phyloP scores from a whole-genome alignment of 2,113 vertebrate species.

The Rhodinocichla rosea region DNA sequence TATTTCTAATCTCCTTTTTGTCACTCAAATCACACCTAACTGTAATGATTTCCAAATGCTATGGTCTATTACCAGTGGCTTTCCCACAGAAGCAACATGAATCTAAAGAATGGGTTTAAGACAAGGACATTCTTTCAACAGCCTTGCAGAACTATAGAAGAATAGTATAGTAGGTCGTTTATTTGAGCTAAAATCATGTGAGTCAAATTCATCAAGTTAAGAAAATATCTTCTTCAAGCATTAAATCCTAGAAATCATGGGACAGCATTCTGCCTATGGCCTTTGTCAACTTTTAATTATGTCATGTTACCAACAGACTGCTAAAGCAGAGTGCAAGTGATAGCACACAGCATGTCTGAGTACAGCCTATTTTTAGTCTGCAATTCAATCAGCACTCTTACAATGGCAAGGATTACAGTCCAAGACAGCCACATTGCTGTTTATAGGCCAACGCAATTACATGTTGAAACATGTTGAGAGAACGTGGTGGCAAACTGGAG shows the following conservation, averaged over 20 bases:
- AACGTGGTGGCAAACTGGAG: neutral
- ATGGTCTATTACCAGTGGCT: neutral
- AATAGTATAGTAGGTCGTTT: neutral
- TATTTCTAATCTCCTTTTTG: slow-evolving; percentile 32
- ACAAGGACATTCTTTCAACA: slow-evolving; percentile 1
- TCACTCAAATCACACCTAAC: slow-evolving; percentile 24
- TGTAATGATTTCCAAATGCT: slow-evolving; percentile 22
- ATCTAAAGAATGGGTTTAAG: neutral
- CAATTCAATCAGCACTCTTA: slow-evolving; percentile 7
- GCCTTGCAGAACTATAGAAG: neutral
- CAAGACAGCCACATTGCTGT: neutral
- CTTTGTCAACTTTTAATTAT: slow-evolving; percentile 16
- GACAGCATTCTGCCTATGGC: neutral
- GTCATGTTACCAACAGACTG: neutral
- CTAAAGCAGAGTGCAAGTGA: neutral
- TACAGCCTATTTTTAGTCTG: slow-evolving; percentile 43
- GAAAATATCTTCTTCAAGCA: neutral
- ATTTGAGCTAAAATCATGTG: neutral
- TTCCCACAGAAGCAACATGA: neutral
- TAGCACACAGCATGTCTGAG: neutral
- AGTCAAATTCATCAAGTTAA: neutral
- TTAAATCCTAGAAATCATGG: neutral
- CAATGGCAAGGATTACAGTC: neutral
- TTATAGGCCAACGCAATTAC: neutral
- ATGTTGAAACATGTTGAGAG: neutral